Conservation (phyloP, 2,113 vertebrate species). For the Platichthys stellatus region DNA sequence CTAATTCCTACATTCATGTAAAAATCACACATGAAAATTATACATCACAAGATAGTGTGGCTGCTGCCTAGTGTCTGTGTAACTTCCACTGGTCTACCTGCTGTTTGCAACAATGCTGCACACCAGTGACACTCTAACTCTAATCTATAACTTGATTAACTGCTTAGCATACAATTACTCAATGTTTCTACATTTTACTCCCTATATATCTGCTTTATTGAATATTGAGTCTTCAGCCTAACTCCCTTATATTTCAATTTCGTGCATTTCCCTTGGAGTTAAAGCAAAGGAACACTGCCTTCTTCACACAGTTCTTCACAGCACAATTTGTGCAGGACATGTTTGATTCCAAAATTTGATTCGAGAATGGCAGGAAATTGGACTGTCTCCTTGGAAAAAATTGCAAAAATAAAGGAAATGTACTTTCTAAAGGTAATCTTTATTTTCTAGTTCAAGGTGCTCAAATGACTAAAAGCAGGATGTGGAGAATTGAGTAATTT, state of each 20-base stretch:
- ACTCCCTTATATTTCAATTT: no score
- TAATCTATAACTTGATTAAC: no score
- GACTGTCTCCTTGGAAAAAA: constrained; percentile 13
- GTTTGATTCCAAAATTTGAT: constrained; percentile 24
- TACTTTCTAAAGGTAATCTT: constrained; percentile 27
- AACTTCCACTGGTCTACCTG: no score
- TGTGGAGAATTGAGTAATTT: constrained; percentile 34
- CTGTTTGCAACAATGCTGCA: no score
- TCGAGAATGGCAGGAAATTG: constrained; percentile 50
- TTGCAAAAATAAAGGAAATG: constrained; percentile 39
- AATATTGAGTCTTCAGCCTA: neutral
- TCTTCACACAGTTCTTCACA: neutral
- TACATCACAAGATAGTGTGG: no score
- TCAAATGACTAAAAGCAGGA: constrained; percentile 42
- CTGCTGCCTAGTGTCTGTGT: no score
- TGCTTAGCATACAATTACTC: neutral
- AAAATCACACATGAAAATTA: no score
- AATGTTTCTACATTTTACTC: no score
- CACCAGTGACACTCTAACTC: no score
- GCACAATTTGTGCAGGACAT: neutral
- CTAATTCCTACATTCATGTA: no score
- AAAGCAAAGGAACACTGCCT: constrained; percentile 14
- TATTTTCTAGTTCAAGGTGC: constrained; percentile 11
- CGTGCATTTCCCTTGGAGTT: no score
- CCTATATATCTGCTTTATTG: neutral